Evolutionary conservation across 2,113 vertebrate species (phyloP).

Genomic region (Phylloscopus whistleri): DNA sequence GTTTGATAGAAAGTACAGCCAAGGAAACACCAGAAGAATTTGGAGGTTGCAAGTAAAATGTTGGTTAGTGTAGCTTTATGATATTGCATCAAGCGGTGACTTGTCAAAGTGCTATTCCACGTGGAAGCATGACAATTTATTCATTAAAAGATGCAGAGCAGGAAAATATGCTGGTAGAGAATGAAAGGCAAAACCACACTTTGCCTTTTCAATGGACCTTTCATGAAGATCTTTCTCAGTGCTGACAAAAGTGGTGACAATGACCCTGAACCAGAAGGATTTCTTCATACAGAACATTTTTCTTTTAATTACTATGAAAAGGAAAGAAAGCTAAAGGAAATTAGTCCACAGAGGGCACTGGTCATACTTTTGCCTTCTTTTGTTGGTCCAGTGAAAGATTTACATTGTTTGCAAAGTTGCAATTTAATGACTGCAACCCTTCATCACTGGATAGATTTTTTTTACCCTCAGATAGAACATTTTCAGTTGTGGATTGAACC

Average conservation of each 20-base stretch:
- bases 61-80: no score
- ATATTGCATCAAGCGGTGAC: no score
- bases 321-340: not conserved
- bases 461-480: not conserved
- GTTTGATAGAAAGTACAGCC: no score
- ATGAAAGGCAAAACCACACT: not conserved
- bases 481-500: not conserved
- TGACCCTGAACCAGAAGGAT: not conserved
- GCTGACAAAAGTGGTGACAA: not conserved
- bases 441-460: slow-evolving; percentile 9
- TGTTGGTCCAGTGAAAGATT: slow-evolving; percentile 4
- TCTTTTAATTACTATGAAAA: slow-evolving; percentile 2
- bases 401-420: slow-evolving; percentile 5
- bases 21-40: no score
- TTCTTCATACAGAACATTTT: not conserved
- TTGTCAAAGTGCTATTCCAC: no score
- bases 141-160: not conserved
- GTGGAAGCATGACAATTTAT: not conserved
- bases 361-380: slow-evolving; percentile 13
- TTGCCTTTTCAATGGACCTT: not conserved
- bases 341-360: not conserved
- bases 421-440: slow-evolving; percentile 21
- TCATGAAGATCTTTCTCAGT: not conserved
- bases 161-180: not conserved
- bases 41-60: no score